These are phyloP conservation scores for Saturnia pavonia DNA, from an alignment of 2,888 invertebrate genomes.

Conservation along the genomic window DNA sequence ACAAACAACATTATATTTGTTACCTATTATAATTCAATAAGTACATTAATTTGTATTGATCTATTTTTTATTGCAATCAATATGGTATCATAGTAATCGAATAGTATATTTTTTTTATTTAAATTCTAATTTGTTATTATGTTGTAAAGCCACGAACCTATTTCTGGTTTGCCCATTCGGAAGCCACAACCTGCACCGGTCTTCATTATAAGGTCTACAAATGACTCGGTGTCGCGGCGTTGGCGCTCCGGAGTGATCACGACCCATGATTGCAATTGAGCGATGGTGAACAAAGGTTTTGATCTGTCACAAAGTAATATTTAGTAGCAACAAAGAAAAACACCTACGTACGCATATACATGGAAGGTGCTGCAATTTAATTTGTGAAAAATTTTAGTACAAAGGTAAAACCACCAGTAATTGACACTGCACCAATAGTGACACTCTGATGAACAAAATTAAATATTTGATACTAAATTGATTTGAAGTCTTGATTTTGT, in stretches of 20 bases:
- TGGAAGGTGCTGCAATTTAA: too few species aligned
- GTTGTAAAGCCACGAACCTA: slow-evolving; percentile 42
- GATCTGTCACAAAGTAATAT: slow-evolving; percentile 43
- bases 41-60: background rate
- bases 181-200: slow-evolving; percentile 70
- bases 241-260: slow-evolving; percentile 72
- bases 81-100: background rate
- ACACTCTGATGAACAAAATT: too few species aligned
- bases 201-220: slow-evolving; percentile 68
- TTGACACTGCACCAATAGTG: too few species aligned
- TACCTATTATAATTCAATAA: background rate
- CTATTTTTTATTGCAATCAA: background rate
- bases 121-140: background rate
- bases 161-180: slow-evolving; percentile 65
- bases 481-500: too few species aligned
- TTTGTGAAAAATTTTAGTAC: too few species aligned
- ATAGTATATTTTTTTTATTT: background rate
- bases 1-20: background rate
- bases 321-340: background rate
- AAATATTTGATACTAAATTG: too few species aligned
- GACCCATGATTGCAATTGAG: slow-evolving; percentile 66
- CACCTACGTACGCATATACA: background rate
- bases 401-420: too few species aligned
- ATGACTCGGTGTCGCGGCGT: slow-evolving; percentile 65
- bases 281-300: slow-evolving; percentile 56